Percentiles rank a stretch among this genome's conserved stretches.
phyloP scores from a whole-genome alignment of 2,888 invertebrate species.

The Prenolepis imparis region DNA sequence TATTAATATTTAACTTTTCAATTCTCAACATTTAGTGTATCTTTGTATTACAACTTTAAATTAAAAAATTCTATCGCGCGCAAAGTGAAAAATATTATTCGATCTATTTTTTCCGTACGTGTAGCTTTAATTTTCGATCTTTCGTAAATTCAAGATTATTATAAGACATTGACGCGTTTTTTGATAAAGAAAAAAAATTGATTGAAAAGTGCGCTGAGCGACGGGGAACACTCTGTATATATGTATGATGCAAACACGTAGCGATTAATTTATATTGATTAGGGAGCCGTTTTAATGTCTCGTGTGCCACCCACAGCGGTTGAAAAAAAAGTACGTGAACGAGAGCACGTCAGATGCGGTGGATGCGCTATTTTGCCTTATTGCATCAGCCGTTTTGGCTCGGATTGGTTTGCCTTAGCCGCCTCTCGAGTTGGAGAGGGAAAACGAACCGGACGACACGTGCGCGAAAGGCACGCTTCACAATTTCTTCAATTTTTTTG shows the following conservation, averaged over 20 bases:
- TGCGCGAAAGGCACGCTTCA: constrained; percentile 32
- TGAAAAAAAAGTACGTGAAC: constrained; percentile 13
- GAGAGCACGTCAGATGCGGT: constrained; percentile 22
- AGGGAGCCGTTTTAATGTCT: background rate
- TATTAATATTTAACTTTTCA: too few relatives aligned
- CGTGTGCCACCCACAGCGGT: background rate
- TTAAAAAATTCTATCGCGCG: background rate
- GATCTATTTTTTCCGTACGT: background rate
- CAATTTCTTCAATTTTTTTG: constrained; percentile 3
- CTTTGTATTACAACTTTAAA: background rate
- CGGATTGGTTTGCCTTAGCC: constrained; percentile 36
- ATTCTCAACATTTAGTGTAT: background rate
- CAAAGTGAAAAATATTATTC: background rate
- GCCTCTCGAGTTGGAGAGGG: constrained; percentile 22
- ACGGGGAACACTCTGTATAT: background rate
- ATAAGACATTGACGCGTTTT: background rate
- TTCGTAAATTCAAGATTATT: background rate
- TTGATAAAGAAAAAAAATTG: background rate
- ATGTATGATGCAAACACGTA: constrained; percentile 15
- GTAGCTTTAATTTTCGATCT: background rate
- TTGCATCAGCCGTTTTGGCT: constrained; percentile 42
- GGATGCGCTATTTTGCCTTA: constrained; percentile 20
- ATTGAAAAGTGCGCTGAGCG: background rate
- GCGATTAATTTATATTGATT: constrained; percentile 34
- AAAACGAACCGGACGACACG: constrained; percentile 36